Evolutionary conservation across 1,140 invertebrate species (phyloP).

Genomic region (Manduca sexta): DNA sequence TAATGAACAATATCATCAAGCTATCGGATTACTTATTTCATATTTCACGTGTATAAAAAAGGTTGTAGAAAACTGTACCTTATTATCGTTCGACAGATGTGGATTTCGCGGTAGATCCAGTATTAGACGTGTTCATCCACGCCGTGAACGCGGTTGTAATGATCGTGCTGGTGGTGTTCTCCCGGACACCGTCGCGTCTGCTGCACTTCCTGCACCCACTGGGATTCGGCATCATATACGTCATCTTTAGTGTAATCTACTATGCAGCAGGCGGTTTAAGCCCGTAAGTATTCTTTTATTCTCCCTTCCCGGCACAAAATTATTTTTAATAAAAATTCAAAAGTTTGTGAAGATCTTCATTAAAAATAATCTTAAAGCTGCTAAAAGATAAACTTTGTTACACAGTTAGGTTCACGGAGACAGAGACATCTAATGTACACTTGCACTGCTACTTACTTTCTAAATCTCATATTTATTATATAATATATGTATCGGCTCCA

Average conservation of each 20-base stretch:
- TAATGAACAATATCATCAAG: too few relatives aligned
- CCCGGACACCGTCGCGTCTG: conserved; percentile 78
- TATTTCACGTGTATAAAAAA: too few relatives aligned
- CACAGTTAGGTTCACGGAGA: background rate
- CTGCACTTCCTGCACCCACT: conserved; percentile 80
- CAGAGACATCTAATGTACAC: too few relatives aligned
- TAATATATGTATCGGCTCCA: too few relatives aligned
- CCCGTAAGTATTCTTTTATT: conserved; percentile 60
- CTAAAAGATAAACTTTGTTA: background rate
- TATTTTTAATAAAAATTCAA: too few relatives aligned
- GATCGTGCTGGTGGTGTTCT: conserved; percentile 80
- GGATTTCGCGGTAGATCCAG: conserved; percentile 29
- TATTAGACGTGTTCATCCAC: conserved; percentile 72
- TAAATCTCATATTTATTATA: too few relatives aligned
- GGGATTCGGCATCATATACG: conserved; percentile 75
- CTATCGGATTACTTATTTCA: too few relatives aligned
- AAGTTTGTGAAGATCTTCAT: background rate
- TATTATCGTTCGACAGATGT: conserved; percentile 17
- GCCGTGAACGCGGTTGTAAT: conserved; percentile 82
- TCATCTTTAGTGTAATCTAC: conserved; percentile 82
- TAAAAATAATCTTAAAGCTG: background rate
- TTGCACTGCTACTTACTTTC: too few relatives aligned
- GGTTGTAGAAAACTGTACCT: too few relatives aligned
- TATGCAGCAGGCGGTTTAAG: conserved; percentile 81
- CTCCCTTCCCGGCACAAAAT: background rate